A percentile compares a stretch with the other conserved stretches of the same genome.
phyloP scores from a whole-genome alignment of 2,113 vertebrate genomes.

The Pterocles burchelli region DNA sequence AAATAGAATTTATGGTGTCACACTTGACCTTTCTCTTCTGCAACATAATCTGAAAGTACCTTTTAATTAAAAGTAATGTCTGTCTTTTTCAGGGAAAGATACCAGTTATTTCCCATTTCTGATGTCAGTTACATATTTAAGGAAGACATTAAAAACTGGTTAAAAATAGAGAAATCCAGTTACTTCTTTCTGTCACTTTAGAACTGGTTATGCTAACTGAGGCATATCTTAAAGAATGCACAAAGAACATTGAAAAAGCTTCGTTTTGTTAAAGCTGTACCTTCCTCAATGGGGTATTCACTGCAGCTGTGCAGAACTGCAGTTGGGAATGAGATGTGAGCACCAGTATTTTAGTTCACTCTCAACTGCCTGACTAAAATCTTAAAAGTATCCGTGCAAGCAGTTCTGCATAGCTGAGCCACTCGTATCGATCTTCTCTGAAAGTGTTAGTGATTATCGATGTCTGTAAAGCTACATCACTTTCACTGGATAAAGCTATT shows the following conservation, averaged over 20 bases:
- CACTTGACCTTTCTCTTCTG: neutral
- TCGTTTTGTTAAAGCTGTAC: fast-evolving
- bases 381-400: neutral
- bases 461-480: neutral
- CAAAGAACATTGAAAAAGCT: neutral
- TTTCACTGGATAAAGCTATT: neutral
- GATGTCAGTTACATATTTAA: neutral
- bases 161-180: neutral
- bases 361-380: neutral
- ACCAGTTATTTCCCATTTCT: neutral
- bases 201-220: neutral
- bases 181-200: neutral
- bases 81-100: neutral
- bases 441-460: neutral
- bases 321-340: fast-evolving
- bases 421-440: neutral
- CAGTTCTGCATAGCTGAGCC: neutral
- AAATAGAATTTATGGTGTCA: neutral
- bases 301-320: neutral
- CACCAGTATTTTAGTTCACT: fast-evolving
- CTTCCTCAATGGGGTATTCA: neutral
- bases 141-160: neutral
- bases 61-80: neutral
- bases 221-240: neutral
- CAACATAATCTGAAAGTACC: neutral